A percentile compares a stretch with the other conserved stretches of the same genome.
Evolutionary conservation across 2,888 invertebrate genomes (phyloP).

Genomic region (Sturmia bella): DNA sequence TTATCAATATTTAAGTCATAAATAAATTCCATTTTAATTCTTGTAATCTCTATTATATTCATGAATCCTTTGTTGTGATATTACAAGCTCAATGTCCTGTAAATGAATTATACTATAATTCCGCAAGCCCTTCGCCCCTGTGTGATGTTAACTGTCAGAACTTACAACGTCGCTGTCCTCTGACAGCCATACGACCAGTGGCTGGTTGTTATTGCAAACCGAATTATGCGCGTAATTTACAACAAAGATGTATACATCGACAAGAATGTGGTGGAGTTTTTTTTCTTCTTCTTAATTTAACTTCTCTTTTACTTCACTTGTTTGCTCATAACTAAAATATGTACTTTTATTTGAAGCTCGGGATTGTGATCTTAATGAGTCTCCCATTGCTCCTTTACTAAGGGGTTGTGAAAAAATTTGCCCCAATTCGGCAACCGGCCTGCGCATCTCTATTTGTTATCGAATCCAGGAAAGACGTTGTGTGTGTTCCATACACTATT

Average conservation of each 20-base stretch:
- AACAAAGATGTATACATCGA: constrained; percentile 46
- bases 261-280: constrained; percentile 52
- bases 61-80: constrained; percentile 19
- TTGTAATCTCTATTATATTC: not conserved
- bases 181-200: constrained; percentile 45
- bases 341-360: constrained; percentile 33
- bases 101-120: constrained; percentile 59
- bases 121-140: constrained; percentile 38
- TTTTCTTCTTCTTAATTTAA: constrained; percentile 5
- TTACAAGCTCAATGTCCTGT: constrained; percentile 52
- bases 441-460: constrained; percentile 32
- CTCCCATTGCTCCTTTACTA: constrained; percentile 27
- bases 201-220: constrained; percentile 63
- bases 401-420: constrained; percentile 40
- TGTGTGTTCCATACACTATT: constrained; percentile 37
- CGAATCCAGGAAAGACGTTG: constrained; percentile 32
- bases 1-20: too few species aligned
- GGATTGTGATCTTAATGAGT: constrained; percentile 43
- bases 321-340: too few species aligned
- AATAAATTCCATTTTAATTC: constrained; percentile 20
- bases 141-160: constrained; percentile 68
- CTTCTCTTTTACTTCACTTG: constrained; percentile 13
- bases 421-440: constrained; percentile 7
- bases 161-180: constrained; percentile 54
- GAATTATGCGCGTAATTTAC: constrained; percentile 48